These are phyloP conservation scores for Odontesthes bonariensis DNA, from an alignment of 2,113 vertebrate species.

Conservation along the genomic window DNA sequence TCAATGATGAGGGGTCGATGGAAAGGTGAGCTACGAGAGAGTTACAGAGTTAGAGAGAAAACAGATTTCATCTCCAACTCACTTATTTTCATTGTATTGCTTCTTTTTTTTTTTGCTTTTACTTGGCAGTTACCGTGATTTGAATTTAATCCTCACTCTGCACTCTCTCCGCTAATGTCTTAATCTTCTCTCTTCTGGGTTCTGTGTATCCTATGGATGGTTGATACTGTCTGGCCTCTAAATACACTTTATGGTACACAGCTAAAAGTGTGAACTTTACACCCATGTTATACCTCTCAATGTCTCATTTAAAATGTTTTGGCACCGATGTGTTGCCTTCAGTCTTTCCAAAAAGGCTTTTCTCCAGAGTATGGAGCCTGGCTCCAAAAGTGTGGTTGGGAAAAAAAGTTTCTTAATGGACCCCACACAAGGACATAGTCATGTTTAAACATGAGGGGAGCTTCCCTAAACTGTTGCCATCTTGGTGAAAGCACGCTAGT, in stretches of 20 bases:
- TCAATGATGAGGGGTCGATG: constrained; percentile 94
- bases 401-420: constrained; percentile 17
- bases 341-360: not conserved
- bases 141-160: constrained; percentile 41
- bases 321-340: not conserved
- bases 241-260: not conserved
- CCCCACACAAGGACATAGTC: not conserved
- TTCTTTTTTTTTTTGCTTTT: constrained; percentile 8
- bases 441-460: not conserved
- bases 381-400: not conserved
- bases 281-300: not conserved
- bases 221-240: constrained; percentile 16
- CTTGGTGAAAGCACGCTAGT: not conserved
- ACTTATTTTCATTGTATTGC: constrained; percentile 41
- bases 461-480: constrained; percentile 5
- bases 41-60: constrained; percentile 53
- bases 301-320: not conserved
- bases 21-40: constrained; percentile 83
- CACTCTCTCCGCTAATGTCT: constrained; percentile 6
- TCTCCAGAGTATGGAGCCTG: not conserved
- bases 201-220: constrained; percentile 33
- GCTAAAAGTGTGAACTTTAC: not conserved
- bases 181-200: not conserved
- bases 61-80: constrained; percentile 43
- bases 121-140: constrained; percentile 44